These are phyloP conservation scores for Sterna hirundo DNA, from an alignment of 2,113 vertebrate species.

Conservation along the genomic window DNA sequence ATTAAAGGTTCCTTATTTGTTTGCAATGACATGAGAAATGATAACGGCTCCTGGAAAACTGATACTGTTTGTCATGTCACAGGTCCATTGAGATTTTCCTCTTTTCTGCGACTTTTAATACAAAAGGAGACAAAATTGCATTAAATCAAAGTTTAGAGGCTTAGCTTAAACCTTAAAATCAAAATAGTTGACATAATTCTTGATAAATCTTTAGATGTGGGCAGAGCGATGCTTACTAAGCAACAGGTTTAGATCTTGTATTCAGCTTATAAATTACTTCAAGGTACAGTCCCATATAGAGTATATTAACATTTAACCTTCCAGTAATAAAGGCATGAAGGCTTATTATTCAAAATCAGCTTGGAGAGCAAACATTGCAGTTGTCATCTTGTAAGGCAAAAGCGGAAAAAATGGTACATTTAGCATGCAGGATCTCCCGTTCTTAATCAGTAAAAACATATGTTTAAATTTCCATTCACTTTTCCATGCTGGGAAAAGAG, in stretches of 20 bases:
- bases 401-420: neutral
- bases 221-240: neutral
- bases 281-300: neutral
- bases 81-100: neutral
- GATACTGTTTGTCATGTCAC: conserved; percentile 47
- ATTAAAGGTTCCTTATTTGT: conserved; percentile 55
- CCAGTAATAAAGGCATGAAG: neutral
- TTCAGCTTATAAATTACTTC: neutral
- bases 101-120: conserved; percentile 39
- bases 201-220: neutral
- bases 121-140: neutral
- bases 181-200: conserved; percentile 18
- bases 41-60: conserved; percentile 17
- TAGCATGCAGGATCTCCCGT: neutral
- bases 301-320: conserved; percentile 8
- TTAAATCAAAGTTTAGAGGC: neutral
- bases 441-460: neutral
- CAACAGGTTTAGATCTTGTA: neutral
- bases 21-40: conserved; percentile 51
- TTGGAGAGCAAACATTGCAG: neutral
- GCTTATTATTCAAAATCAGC: neutral
- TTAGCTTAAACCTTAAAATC: conserved; percentile 24
- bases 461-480: neutral
- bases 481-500: neutral
- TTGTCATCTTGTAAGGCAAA: neutral